phyloP scores from a whole-genome alignment of 2,888 invertebrate species.

The Tiliacea citrago region DNA sequence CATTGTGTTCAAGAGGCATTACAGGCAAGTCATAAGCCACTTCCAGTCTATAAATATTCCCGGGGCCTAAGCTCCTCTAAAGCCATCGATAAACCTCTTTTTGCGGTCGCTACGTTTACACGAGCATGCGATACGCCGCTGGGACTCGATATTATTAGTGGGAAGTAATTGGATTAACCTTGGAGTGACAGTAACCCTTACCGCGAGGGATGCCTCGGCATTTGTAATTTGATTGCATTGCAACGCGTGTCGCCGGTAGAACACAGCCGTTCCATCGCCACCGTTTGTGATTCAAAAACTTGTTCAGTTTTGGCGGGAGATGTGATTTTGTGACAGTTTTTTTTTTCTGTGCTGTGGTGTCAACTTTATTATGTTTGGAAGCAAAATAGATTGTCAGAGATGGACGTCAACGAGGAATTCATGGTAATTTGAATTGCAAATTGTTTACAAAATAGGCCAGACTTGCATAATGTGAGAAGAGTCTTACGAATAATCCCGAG shows the following conservation, averaged over 20 bases:
- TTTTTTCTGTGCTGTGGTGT: slow-evolving; percentile 27
- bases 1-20: slow-evolving; percentile 50
- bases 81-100: slow-evolving; percentile 48
- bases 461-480: not conserved
- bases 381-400: slow-evolving; percentile 90
- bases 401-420: slow-evolving; percentile 86
- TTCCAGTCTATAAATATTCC: slow-evolving; percentile 55
- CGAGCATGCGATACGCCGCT: slow-evolving; percentile 66
- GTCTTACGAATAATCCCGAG: slow-evolving; percentile 7
- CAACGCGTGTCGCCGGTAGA: slow-evolving; percentile 73
- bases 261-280: slow-evolving; percentile 45
- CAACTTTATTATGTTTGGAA: slow-evolving; percentile 89
- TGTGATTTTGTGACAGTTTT: slow-evolving; percentile 51
- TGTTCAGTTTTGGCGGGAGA: slow-evolving; percentile 48
- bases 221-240: slow-evolving; percentile 79
- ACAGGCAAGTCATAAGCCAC: slow-evolving; percentile 23
- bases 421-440: slow-evolving; percentile 65
- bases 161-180: slow-evolving; percentile 89
- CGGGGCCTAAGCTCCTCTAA: slow-evolving; percentile 44
- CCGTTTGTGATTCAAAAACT: slow-evolving; percentile 45
- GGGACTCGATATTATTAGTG: slow-evolving; percentile 78
- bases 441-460: slow-evolving; percentile 1
- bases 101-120: slow-evolving; percentile 54
- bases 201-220: slow-evolving; percentile 77
- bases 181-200: slow-evolving; percentile 86